Base-by-base conservation (phyloP, 2,113 vertebrate genomes). In the Phyllostomus hastatus region DNA sequence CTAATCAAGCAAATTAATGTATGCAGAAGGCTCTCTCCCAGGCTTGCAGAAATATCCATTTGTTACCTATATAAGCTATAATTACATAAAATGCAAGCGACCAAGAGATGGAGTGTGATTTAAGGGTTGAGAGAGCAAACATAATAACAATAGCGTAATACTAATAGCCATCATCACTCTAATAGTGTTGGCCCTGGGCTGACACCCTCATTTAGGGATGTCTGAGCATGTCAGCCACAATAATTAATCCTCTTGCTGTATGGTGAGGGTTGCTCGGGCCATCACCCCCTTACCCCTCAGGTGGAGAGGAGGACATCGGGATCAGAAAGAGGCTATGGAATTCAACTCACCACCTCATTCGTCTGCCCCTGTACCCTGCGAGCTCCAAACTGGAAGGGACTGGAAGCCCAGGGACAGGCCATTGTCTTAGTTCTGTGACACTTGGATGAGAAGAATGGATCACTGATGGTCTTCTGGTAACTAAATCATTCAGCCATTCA, bases 31-130 rank as follows among this genome's bases (percentile, higher is more conserved):
- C 95, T 97, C 33, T 96, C 95, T 98, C 96, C 91, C 88, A 92
- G 76, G 85, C 95, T 92, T 67, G 90, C 50, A 81, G 95, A 97
- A 96, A 95, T 96, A 98, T 31, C 94, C 96, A 93, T 97, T 97
- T 97, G 97, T 97, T 98, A 97, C 97, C 97, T 98, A 97, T 97
- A 96, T 94, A 97, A 96, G 94, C 97, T 96, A 96, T 97, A 97
- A 98, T 98, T 97, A 97, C 97, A 97, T 96, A 97, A 96, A 97
- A 96, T 64, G 76, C 91, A 90, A 94, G 95, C 33, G 64, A 95
- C 95, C 48, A 24, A 1, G 31, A 96, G 97, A 94, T 96, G 87
- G 91, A 97, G 96, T 90, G 97, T 97, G 96, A 97, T 97, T 97
- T 96, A 97, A 97, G 95, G 96, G 97, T 97, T 97, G 97, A 96